A percentile compares a stretch with the other conserved stretches of the same genome.
Evolutionary conservation across 2,113 vertebrate species (phyloP).

Genomic region (Notothenia coriiceps): DNA sequence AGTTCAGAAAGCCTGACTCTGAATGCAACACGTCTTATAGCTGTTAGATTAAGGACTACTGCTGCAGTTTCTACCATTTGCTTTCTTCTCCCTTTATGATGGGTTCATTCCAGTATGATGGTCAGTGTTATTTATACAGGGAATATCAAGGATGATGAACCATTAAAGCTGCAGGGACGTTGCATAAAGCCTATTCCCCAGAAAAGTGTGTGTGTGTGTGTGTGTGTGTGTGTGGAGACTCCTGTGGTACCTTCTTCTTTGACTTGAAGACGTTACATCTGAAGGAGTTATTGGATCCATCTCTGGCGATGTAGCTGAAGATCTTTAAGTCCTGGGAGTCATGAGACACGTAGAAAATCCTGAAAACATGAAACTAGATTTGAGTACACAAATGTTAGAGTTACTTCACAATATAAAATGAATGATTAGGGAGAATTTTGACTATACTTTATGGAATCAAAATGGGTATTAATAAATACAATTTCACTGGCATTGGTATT

Average conservation of each 20-base stretch:
- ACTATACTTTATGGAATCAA: too few species aligned
- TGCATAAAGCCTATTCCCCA: not conserved
- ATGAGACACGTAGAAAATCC: conserved; percentile 90
- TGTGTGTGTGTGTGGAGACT: too few species aligned
- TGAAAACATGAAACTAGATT: conserved; percentile 56
- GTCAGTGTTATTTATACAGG: not conserved
- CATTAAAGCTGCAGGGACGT: too few species aligned
- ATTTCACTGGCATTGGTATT: too few species aligned
- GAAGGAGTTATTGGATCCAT: conserved; percentile 87
- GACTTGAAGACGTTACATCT: conserved; percentile 92
- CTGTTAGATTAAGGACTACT: too few species aligned
- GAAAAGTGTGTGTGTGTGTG: not conserved
- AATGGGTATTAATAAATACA: too few species aligned
- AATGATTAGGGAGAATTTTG: not conserved
- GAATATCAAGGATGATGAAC: not conserved
- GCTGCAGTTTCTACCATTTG: not conserved
- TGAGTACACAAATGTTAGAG: too few species aligned
- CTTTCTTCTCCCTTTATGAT: not conserved
- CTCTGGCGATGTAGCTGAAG: conserved; percentile 90
- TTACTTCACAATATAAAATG: too few species aligned
- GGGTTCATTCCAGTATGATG: not conserved
- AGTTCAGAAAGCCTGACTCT: not conserved
- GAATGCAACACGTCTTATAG: not conserved
- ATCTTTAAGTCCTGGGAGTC: conserved; percentile 91
- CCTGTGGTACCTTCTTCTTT: conserved; percentile 88